A percentile compares a stretch with the other conserved stretches of the same genome.
These are phyloP conservation scores for Epinotia ramella DNA, from an alignment of 2,888 invertebrate species.

Conservation along the genomic window DNA sequence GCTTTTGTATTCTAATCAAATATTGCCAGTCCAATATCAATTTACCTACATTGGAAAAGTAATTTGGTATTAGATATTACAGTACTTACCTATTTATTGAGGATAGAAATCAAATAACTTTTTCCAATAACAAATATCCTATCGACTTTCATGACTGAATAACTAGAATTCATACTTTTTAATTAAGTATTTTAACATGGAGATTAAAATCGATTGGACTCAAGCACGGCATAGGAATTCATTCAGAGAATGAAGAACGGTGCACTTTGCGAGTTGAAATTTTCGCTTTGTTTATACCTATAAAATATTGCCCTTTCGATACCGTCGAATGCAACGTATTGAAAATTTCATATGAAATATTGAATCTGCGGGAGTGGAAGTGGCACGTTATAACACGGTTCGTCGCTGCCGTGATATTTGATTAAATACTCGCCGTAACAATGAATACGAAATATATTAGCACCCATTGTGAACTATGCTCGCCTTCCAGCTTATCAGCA, in stretches of 20 bases:
- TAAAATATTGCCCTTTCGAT: conserved; percentile 63
- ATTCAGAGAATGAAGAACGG: conserved; percentile 33
- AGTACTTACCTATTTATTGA: background rate
- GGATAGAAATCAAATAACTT: conserved; percentile 8
- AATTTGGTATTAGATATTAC: background rate
- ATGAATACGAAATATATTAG: conserved; percentile 38
- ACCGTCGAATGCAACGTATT: conserved; percentile 65
- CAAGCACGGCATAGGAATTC: conserved; percentile 20
- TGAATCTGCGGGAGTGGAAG: conserved; percentile 58
- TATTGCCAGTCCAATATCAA: background rate
- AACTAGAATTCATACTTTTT: conserved; percentile 24
- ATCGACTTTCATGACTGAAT: conserved; percentile 1
- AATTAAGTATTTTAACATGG: conserved; percentile 24
- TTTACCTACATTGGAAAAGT: background rate
- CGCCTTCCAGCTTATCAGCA: background rate
- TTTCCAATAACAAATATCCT: conserved; percentile 8
- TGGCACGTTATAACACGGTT: conserved; percentile 48
- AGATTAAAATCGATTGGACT: conserved; percentile 28
- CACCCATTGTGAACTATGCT: conserved; percentile 4
- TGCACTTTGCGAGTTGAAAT: conserved; percentile 37
- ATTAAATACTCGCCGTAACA: conserved; percentile 46
- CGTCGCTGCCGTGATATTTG: conserved; percentile 49
- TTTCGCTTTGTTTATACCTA: conserved; percentile 54
- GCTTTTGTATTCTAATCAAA: background rate
- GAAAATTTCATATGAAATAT: conserved; percentile 75